Base-by-base conservation (phyloP, 1,140 invertebrate genomes). In the Hyphantria cunea region DNA sequence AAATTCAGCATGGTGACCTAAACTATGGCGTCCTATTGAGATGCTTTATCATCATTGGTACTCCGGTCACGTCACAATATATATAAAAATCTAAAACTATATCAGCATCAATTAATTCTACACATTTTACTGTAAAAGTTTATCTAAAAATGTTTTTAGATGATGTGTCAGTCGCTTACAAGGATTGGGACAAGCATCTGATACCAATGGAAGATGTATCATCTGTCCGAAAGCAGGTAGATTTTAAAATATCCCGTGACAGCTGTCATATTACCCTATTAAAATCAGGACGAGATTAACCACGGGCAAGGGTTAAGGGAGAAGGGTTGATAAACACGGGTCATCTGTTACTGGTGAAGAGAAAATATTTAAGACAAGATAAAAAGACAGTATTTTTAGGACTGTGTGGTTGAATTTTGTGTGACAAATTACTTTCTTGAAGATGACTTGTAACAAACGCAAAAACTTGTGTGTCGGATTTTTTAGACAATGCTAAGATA, bases 281-380 rank as follows among this genome's bases (percentile, higher is more conserved):
- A 50, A 60, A 60, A 50, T 49, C 56, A 60, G 50, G 56, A 60
- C 56, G 50, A 60, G 56, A 60, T 60, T 60, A 60, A 7, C 17
- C 33, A 50, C 32, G 47, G 56, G 48, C 11, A 51, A 47, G 56
- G 56, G 9, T 33, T 34, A 58, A 55, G 55, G 55, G 14, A 32
- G 44, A 32, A 39, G 55, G 56, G 56, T 60, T 60, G 50, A 48
- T 58, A 58, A 58, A 58, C 33, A 60, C 17, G 14, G 37, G 56
- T 50, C 56, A 60, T 60, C 17, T 49, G 25, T 60, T 50, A 42
- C 33, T n/a, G 17, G 17, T 32, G 33, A 6, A 12, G 1, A 12
- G 48, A 42, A 60, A 41, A 60, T 42, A 32, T 5, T 37, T 14
- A 14, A 25, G 17, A 25, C 2, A 25, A 25, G 17, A 25, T 25